Conservation (phyloP, 1,140 invertebrate genomes). For the Leucophenga varia region DNA sequence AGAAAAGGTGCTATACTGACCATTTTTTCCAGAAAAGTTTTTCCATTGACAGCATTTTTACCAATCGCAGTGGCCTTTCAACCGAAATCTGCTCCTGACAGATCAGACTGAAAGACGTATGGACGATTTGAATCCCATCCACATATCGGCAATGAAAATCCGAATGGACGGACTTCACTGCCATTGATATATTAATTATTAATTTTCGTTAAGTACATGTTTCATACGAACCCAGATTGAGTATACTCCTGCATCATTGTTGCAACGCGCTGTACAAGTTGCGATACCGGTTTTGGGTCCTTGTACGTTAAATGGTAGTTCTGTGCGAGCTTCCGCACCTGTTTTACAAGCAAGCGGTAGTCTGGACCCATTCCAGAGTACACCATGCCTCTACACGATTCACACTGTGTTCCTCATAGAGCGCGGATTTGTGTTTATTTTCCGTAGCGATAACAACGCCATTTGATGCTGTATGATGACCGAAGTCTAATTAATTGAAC, state of each 20-base stretch:
- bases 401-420: constrained; percentile 96
- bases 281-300: constrained; percentile 93
- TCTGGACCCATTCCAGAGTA: constrained; percentile 95
- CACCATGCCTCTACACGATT: constrained; percentile 96
- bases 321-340: constrained; percentile 95
- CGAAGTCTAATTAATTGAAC: constrained; percentile 1
- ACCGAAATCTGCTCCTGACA: constrained; percentile 98
- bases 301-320: constrained; percentile 90
- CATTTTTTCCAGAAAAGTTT: constrained; percentile 98
- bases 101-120: constrained; percentile 97
- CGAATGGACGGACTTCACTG: constrained; percentile 97
- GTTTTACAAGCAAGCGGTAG: constrained; percentile 88
- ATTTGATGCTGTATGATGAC: constrained; percentile 71
- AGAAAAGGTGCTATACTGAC: constrained; percentile 70
- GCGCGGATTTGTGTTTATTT: constrained; percentile 96
- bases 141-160: constrained; percentile 95
- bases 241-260: constrained; percentile 99
- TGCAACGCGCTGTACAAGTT: constrained; percentile 94
- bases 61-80: constrained; percentile 99
- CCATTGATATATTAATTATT: constrained; percentile 20
- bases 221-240: constrained; percentile 91
- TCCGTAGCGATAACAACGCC: constrained; percentile 98
- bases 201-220: too few species aligned
- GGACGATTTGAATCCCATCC: constrained; percentile 92
- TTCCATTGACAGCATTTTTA: constrained; percentile 97